phyloP scores from a whole-genome alignment of 2,888 invertebrate species.

The Cylloceria caligata region DNA sequence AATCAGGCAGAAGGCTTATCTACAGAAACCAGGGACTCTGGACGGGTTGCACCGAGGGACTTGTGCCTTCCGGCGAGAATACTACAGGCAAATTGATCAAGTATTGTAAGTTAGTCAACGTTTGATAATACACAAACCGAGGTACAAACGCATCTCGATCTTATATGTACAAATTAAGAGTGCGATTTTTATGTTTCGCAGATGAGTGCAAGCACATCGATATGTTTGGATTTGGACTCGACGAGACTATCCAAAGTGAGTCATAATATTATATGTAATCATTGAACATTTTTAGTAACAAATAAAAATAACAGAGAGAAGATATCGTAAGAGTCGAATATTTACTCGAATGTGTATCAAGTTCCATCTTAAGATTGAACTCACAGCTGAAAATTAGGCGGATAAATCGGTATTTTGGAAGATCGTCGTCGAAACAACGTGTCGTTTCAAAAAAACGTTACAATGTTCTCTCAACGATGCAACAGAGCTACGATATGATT shows the following conservation, averaged over 20 bases:
- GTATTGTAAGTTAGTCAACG: constrained; percentile 71
- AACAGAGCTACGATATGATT: too few species aligned
- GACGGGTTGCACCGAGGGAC: constrained; percentile 87
- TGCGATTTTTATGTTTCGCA: constrained; percentile 76
- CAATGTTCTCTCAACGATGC: too few species aligned
- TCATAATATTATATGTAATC: constrained; percentile 57
- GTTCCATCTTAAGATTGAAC: too few species aligned
- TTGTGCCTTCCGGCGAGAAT: constrained; percentile 79
- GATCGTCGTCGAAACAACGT: too few species aligned
- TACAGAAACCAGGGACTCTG: constrained; percentile 90
- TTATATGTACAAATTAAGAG: background rate
- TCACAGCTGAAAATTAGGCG: too few species aligned
- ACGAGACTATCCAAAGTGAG: constrained; percentile 87
- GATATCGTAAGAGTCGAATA: too few species aligned
- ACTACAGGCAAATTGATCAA: constrained; percentile 61
- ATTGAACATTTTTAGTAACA: too few species aligned
- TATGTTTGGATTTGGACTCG: constrained; percentile 87
- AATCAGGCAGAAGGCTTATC: constrained; percentile 84
- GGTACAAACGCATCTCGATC: background rate
- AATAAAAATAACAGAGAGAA: background rate
- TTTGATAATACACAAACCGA: background rate
- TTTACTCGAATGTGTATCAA: too few species aligned
- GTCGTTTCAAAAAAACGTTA: too few species aligned
- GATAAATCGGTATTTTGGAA: too few species aligned
- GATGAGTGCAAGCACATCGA: constrained; percentile 88